Evolutionary conservation across 2,888 invertebrate genomes (phyloP), one percentile per base, ranked within the genome.

Genomic region (Diarsia rubi): DNA sequence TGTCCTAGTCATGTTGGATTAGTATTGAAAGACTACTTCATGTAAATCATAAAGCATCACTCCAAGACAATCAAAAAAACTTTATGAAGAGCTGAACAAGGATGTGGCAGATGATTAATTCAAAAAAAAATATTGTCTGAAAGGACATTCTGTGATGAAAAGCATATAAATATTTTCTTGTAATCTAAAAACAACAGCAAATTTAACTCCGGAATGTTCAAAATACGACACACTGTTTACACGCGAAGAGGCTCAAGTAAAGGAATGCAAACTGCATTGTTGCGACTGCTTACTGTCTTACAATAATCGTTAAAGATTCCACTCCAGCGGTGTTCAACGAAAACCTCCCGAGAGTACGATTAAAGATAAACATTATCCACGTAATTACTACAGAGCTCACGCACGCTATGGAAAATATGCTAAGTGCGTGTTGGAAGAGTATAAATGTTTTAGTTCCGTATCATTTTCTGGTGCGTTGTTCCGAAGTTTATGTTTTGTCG

Each of bases 301-400:
- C 70, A 79, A 82, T 85, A 81, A 82, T 81, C 82, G 77, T 82
- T 79, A 73, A 83, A 69, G 60, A 79, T 81, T 78, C 77, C 73
- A 63, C 67, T 71, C 59, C 57, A 65, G 60, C 57, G 44, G 37
- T 73, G 59, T 83, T 81, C 69, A 73, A 75, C 66, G 80, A 82
- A 82, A 83, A 77, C 70, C 66, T 60, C 69, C 70, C 37, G 75
- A 76, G 82, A 66, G 70, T 57, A 66, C 82, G 78, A 76, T 76
- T 81, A 78, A 73, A 77, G 70, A 79, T 81, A 73, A 81, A 75
- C 78, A 86, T 86, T 87, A 85, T 79, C 27, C 64, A 37, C 68
- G 60, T 87, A 83, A 87, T 87, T 83, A 81, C 75, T 49, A 67
- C 73, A 78, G 74, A 78, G 69, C 77, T 81, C 79, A 78, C 83